These are phyloP conservation scores for Calliopsis andreniformis DNA, from an alignment of 1,140 invertebrate species.

Conservation along the genomic window DNA sequence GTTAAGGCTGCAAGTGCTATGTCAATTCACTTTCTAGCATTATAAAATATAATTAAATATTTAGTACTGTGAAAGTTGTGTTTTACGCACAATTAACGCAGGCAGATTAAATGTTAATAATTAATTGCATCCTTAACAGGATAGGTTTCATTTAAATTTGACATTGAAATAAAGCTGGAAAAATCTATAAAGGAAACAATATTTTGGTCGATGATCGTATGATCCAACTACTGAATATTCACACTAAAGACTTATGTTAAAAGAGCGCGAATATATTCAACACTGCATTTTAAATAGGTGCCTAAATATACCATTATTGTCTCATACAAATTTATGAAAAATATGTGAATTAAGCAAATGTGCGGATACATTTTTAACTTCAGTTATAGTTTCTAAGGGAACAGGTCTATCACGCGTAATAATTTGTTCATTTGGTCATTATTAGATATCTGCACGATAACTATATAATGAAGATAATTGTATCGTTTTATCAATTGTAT, in stretches of 20 bases:
- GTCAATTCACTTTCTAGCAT: conserved; percentile 39
- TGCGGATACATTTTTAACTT: conserved; percentile 1
- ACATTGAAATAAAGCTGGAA: background rate
- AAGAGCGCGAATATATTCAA: conserved; percentile 3
- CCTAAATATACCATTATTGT: conserved; percentile 30
- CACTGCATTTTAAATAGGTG: conserved; percentile 42
- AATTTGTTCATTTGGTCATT: background rate
- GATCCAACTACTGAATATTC: background rate
- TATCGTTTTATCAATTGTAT: background rate
- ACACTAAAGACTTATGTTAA: background rate
- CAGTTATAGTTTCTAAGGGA: background rate
- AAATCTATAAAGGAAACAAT: background rate
- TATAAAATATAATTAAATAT: background rate
- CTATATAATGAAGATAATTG: background rate
- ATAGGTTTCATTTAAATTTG: background rate
- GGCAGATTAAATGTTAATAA: background rate
- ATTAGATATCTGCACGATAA: background rate
- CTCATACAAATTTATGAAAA: background rate
- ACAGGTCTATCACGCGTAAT: background rate
- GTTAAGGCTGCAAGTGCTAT: conserved; percentile 34
- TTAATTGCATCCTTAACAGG: conserved; percentile 26
- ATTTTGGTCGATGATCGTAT: background rate
- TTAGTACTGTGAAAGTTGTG: conserved; percentile 1
- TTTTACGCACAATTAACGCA: conserved; percentile 7
- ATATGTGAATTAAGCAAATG: conserved; percentile 1